Base-by-base conservation (phyloP, 2,888 invertebrate genomes). In the Exephanes ischioxanthus region DNA sequence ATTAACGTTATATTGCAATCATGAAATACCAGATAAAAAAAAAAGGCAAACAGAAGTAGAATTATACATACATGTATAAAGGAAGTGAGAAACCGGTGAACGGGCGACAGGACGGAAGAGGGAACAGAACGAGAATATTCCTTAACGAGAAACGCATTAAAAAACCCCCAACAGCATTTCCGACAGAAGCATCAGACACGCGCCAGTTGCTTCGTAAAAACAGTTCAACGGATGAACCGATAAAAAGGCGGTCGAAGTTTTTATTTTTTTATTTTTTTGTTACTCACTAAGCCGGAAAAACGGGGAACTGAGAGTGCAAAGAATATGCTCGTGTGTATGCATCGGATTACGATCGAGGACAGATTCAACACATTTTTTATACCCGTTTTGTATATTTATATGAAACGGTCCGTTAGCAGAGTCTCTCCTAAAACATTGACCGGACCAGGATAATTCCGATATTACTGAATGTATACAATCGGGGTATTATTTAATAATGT, bases 121-220 rank as follows among this genome's bases (percentile, higher is more conserved):
- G 45, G 70, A 72, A 77, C 9, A 37, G 68, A 48, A 72, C 71
- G 77, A 30, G 55, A 58, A 82, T 77, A 33, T 77, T 73, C 67
- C 45, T 58, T 80, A 80, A 80, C 80, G 80, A 80, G 80, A 19
- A 67, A 48, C 45, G 55, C 33, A 63, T 37, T 45, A 48, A 68
- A 68, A 81, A 82, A 41, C 11, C 41, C 48, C 51, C 70, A 51
- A 41, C n/a, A 51, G 37, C 30, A 48, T 51, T 63, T 55, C 33
- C 30, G 58, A 33, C 45, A 58, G 70, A 58, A 58, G 33, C 61
- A 45, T 63, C 58, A 55, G 63, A 78, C 78, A 68, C 26, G 68
- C 68, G 68, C 58, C 68, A 30, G 45, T 30, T 41, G 45, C 26
- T 78, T 26, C 30, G 37, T 22, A 80, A 80, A 55, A 71, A 41